These are phyloP conservation scores for Zeugodacus cucurbitae DNA, from an alignment of 1,140 invertebrate species.

Conservation along the genomic window DNA sequence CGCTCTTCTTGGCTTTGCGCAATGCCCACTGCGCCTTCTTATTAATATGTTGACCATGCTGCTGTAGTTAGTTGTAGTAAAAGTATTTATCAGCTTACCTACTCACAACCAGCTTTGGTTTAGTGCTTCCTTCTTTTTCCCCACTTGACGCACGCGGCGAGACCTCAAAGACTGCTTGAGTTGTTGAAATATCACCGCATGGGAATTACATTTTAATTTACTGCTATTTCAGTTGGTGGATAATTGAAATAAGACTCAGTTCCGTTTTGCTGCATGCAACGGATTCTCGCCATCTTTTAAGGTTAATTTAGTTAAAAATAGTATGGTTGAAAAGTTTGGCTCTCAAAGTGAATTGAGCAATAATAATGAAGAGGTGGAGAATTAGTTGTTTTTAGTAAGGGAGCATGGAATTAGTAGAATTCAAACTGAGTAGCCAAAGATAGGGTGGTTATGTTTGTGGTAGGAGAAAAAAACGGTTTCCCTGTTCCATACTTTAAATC, in stretches of 20 bases:
- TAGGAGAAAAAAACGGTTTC: no score
- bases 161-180: not conserved
- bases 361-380: not conserved
- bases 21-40: not conserved
- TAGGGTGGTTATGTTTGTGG: no score
- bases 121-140: not conserved
- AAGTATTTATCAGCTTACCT: constrained; percentile 9
- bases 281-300: not conserved
- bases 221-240: not conserved
- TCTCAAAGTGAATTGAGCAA: not conserved
- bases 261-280: not conserved
- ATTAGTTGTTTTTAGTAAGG: not conserved
- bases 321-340: not conserved
- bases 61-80: not conserved
- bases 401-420: no score
- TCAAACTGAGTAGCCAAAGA: no score
- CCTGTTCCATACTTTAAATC: no score
- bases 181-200: constrained; percentile 26
- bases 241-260: constrained; percentile 19
- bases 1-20: not conserved
- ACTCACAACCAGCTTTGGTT: not conserved
- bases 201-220: constrained; percentile 36
- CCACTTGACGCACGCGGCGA: not conserved
- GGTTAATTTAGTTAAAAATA: not conserved
- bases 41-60: constrained; percentile 9